Percentiles rank a stretch among this genome's conserved stretches.
These are phyloP conservation scores for Zaprionus taronus DNA, from an alignment of 1,140 invertebrate genomes.

Conservation along the genomic window DNA sequence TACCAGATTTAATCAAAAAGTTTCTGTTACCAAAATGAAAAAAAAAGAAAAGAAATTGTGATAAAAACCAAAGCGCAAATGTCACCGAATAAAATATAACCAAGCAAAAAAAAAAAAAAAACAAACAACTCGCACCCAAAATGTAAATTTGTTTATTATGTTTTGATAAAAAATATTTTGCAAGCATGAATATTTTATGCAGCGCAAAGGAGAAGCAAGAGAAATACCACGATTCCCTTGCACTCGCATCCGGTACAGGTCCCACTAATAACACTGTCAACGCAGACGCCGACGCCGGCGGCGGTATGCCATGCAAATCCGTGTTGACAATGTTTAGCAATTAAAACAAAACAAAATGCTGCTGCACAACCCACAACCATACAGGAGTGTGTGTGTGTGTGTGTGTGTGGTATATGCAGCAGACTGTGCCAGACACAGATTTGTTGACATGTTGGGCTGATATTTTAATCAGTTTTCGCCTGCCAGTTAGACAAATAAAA, in stretches of 20 bases:
- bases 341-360: constrained; percentile 60
- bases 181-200: constrained; percentile 72
- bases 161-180: constrained; percentile 72
- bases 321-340: constrained; percentile 79
- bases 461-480: constrained; percentile 56
- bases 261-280: constrained; percentile 75
- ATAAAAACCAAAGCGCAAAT: constrained; percentile 9
- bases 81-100: constrained; percentile 7
- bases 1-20: constrained; percentile 66
- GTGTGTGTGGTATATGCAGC: not conserved
- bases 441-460: constrained; percentile 48
- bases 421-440: constrained; percentile 14
- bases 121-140: constrained; percentile 26
- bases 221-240: constrained; percentile 38
- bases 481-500: constrained; percentile 21
- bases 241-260: constrained; percentile 35
- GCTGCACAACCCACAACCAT: constrained; percentile 18
- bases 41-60: not conserved
- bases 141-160: constrained; percentile 81
- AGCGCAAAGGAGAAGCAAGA: constrained; percentile 46
- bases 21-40: constrained; percentile 25
- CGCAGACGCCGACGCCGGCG: constrained; percentile 19
- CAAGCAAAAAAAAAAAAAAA: constrained; percentile 8
- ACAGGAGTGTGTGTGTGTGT: constrained; percentile 11
- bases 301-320: constrained; percentile 63